phyloP scores from a whole-genome alignment of 2,797 vertebrate genomes.

The Enteromius anoplus region DNA sequence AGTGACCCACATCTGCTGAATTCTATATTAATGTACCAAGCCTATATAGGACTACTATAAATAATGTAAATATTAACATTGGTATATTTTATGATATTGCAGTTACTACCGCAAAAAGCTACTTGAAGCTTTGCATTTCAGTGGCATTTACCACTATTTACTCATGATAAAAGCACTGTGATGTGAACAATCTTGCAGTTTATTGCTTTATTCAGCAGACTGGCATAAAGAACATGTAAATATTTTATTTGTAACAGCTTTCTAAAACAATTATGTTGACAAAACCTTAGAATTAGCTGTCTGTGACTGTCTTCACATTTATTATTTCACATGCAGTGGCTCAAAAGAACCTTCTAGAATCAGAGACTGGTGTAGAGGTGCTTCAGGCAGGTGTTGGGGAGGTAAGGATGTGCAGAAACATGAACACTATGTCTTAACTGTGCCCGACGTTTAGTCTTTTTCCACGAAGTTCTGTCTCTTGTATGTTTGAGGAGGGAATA shows the following conservation, averaged over 20 bases:
- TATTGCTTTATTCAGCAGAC: not conserved
- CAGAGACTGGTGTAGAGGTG: slow-evolving; percentile 85
- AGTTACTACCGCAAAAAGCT: not conserved
- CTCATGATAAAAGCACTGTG: not conserved
- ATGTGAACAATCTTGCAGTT: not conserved
- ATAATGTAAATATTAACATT: not conserved
- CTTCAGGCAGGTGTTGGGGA: slow-evolving; percentile 87
- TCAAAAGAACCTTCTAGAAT: slow-evolving; percentile 84
- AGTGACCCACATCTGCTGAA: not conserved
- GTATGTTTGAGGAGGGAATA: slow-evolving; percentile 43
- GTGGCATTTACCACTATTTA: not conserved
- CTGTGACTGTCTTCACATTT: not conserved
- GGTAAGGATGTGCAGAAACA: slow-evolving; percentile 74
- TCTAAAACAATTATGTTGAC: not conserved
- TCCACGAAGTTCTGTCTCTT: slow-evolving; percentile 29
- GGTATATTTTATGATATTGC: not conserved
- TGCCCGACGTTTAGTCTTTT: slow-evolving; percentile 11
- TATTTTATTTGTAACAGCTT: not conserved
- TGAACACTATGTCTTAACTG: not conserved
- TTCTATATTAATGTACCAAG: not conserved
- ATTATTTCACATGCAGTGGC: slow-evolving; percentile 71
- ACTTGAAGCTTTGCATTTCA: not conserved
- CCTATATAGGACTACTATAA: not conserved
- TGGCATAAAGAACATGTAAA: not conserved
- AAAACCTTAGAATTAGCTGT: not conserved